Percentiles rank a stretch among this genome's conserved stretches.
Evolutionary conservation across 2,888 invertebrate genomes (phyloP).

Genomic region (Dichetophora obliterata): DNA sequence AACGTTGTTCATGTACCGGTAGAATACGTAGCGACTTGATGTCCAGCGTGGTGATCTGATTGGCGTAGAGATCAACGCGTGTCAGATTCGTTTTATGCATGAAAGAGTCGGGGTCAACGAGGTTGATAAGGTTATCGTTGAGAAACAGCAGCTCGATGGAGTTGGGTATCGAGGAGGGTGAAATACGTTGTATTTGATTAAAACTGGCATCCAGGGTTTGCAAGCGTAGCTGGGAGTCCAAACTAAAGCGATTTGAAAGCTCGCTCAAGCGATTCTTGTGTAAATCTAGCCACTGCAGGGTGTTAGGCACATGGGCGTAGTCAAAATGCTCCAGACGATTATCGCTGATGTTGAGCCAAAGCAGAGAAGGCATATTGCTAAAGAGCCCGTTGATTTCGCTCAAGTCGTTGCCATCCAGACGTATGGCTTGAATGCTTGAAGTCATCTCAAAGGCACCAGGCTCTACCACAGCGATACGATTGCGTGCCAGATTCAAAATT

Average conservation of each 20-base stretch:
- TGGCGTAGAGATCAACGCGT: slow-evolving; percentile 91
- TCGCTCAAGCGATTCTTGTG: slow-evolving; percentile 88
- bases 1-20: slow-evolving; percentile 80
- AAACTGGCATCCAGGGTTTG: slow-evolving; percentile 92
- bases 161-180: slow-evolving; percentile 83
- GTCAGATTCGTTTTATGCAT: slow-evolving; percentile 89
- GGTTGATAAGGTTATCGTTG: slow-evolving; percentile 88
- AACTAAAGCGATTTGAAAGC: slow-evolving; percentile 80
- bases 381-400: slow-evolving; percentile 87
- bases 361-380: slow-evolving; percentile 83
- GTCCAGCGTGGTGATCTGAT: slow-evolving; percentile 91
- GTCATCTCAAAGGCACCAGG: slow-evolving; percentile 85
- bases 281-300: slow-evolving; percentile 89
- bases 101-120: slow-evolving; percentile 90
- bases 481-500: slow-evolving; percentile 89
- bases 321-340: slow-evolving; percentile 91
- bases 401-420: slow-evolving; percentile 87
- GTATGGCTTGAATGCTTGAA: slow-evolving; percentile 85
- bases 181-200: slow-evolving; percentile 85
- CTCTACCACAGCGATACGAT: slow-evolving; percentile 83
- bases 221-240: slow-evolving; percentile 78
- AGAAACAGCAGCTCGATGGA: slow-evolving; percentile 88
- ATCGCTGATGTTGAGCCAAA: slow-evolving; percentile 93
- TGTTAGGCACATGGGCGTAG: slow-evolving; percentile 85
- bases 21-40: slow-evolving; percentile 87